Conservation (phyloP, 2,113 vertebrate genomes). For the Ctenomys sociabilis region DNA sequence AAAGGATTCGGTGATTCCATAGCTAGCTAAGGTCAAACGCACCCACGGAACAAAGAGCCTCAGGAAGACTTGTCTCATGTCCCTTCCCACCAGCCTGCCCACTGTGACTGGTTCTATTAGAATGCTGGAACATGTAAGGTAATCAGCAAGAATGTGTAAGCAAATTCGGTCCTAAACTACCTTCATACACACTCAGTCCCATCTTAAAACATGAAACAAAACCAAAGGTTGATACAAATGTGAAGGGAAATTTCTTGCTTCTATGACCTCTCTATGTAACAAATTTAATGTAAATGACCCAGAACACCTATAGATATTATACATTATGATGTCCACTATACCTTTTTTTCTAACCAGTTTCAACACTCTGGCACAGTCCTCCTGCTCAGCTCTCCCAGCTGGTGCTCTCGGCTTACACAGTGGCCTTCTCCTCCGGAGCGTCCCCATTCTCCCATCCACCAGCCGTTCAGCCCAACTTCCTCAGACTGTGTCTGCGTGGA, state of each 20-base stretch:
- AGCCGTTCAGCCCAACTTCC: neutral
- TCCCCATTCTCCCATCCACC: neutral
- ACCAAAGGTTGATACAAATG: neutral
- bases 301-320: neutral
- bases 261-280: neutral
- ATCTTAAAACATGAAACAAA: neutral
- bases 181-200: neutral
- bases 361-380: neutral
- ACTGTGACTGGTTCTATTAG: neutral
- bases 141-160: neutral
- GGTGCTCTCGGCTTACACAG: neutral
- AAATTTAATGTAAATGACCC: constrained; percentile 7
- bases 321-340: neutral
- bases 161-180: neutral
- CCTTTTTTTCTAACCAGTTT: neutral
- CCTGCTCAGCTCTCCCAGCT: neutral
- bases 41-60: constrained; percentile 1
- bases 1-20: constrained; percentile 63
- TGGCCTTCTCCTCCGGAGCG: neutral
- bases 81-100: neutral
- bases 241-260: neutral
- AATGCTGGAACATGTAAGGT: neutral
- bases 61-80: neutral
- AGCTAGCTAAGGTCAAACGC: constrained; percentile 63
- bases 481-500: neutral